Evolutionary conservation across 2,888 invertebrate genomes (phyloP), one percentile per base, ranked within the genome.

Genomic region (Cynaeus angustus): DNA sequence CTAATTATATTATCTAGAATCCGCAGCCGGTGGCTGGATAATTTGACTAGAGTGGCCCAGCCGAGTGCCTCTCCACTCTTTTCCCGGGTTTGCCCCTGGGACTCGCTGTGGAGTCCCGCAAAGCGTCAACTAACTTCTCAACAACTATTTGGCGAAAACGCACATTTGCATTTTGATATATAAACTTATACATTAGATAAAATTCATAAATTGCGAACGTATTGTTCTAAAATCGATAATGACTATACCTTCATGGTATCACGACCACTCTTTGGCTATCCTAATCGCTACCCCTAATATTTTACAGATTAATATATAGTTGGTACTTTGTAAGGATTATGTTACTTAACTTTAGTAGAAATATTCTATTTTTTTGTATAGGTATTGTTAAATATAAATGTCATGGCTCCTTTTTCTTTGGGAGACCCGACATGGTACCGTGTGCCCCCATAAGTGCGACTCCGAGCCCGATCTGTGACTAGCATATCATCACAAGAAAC

Each of bases 291-390:
- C 78, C 74, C 72, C 81, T 83, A 83, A 78, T 79, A 83, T 82
- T 82, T 83, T 84, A 84, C 84, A 86, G 83, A 82, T 85, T 85
- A 86, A 83, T 85, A 85, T 79, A 79, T 81, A 83, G 79, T 91
- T 91, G 91, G 91, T 91, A 91, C 91, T 87, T 91, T 90, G 85
- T 82, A 84, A 83, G 79, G 83, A 84, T 84, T 84, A 84, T 84
- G 83, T 83, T 80, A 80, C 82, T 83, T 84, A 84, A 81, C 76
- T 80, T 81, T 82, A 83, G 82, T 84, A 84, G 83, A 85, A 84
- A 85, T 83, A 82, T 83, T 83, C 82, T 78, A 78, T 50, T 50
- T 12, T 50, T 81, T 82, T 83, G 80, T 81, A 81, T 82, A 82
- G 78, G 79, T 80, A 82, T 80, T 77, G 72, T 79, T 79, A 80